Evolutionary conservation across 2,888 invertebrate species (phyloP).

Genomic region (Leptinotarsa juncta): DNA sequence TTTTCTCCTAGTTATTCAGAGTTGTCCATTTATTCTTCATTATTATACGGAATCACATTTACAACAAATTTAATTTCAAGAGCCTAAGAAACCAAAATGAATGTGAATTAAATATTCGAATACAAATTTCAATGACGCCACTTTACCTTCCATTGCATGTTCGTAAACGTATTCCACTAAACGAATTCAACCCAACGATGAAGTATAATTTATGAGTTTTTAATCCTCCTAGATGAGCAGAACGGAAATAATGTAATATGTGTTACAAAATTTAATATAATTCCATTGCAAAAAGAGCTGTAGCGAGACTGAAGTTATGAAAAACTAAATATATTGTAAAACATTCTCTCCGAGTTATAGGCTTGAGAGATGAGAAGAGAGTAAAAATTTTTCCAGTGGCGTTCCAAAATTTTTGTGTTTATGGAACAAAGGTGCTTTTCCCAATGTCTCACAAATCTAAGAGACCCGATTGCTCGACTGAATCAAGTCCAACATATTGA

Average conservation of each 20-base stretch:
- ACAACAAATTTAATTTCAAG: no score
- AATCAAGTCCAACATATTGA: no score
- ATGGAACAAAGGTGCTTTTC: no score
- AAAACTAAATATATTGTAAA: not conserved
- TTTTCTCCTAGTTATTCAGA: no score
- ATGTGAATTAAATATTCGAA: no score
- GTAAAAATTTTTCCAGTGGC: not conserved
- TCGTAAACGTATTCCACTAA: not conserved
- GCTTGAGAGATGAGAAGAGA: not conserved
- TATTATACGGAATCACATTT: no score
- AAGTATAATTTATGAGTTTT: slow-evolving; percentile 1
- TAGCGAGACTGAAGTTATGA: not conserved
- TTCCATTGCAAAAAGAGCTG: not conserved
- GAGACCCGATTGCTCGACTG: no score
- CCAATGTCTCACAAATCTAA: no score
- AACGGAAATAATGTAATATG: not conserved
- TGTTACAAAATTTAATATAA: not conserved
- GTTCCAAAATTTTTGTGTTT: not conserved
- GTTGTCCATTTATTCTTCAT: no score
- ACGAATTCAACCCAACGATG: not conserved
- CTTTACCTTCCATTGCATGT: not conserved
- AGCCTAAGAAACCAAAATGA: no score
- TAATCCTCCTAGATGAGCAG: not conserved
- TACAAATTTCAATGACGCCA: not conserved
- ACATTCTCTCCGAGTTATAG: not conserved